Conservation (phyloP, 2,888 invertebrate genomes). For the Sepiola atlantica region DNA sequence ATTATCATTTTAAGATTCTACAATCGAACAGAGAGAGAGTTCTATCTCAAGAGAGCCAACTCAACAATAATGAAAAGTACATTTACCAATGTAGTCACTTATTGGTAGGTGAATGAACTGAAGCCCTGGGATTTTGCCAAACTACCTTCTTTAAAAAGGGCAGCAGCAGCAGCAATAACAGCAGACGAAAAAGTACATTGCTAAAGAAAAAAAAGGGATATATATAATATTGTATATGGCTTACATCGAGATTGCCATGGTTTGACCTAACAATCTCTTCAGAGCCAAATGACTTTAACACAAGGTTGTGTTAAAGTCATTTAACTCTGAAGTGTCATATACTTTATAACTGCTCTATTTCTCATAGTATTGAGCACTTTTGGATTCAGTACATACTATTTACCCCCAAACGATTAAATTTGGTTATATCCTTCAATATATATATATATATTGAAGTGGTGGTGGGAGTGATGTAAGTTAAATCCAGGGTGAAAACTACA, state of each 20-base stretch:
- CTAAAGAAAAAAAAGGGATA: too few species aligned
- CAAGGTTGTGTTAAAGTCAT: too few species aligned
- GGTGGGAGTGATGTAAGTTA: neutral
- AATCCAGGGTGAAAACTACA: neutral
- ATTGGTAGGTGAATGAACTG: neutral
- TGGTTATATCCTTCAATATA: too few species aligned
- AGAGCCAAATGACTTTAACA: too few species aligned
- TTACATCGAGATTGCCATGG: too few species aligned
- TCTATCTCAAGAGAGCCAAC: neutral
- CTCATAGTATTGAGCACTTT: too few species aligned
- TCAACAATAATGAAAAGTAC: neutral
- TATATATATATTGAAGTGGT: neutral
- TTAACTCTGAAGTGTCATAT: too few species aligned
- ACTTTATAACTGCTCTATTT: too few species aligned
- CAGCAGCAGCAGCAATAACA: neutral
- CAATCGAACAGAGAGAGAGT: conserved; percentile 6
- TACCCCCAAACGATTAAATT: too few species aligned
- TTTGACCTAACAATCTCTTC: too few species aligned
- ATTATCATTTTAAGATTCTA: neutral
- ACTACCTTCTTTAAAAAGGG: neutral
- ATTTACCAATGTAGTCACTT: neutral
- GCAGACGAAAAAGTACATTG: neutral
- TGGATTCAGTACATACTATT: too few species aligned
- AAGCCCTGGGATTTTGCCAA: conserved; percentile 4
- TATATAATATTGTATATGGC: too few species aligned